A percentile compares a stretch with the other conserved stretches of the same genome.
Evolutionary conservation across 2,113 vertebrate genomes (phyloP).

Genomic region (Stegastes partitus): DNA sequence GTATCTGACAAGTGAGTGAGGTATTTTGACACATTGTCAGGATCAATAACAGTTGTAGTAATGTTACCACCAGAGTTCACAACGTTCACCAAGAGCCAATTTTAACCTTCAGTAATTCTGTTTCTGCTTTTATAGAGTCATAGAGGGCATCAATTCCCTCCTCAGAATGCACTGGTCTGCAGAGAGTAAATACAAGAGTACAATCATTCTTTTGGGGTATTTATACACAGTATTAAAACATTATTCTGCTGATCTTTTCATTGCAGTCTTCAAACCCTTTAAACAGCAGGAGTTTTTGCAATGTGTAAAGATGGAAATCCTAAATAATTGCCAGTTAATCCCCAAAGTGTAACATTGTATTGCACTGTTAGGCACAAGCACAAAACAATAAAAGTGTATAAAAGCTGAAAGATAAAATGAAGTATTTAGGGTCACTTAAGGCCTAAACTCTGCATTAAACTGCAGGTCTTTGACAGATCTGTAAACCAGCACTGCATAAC

Average conservation of each 20-base stretch:
- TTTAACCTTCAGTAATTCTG: not conserved
- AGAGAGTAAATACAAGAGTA: constrained; percentile 4
- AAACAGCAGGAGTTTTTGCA: too few relatives aligned
- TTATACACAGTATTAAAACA: not conserved
- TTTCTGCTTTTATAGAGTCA: constrained; percentile 14
- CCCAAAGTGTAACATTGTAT: not conserved
- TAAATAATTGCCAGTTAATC: too few relatives aligned
- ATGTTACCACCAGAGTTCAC: not conserved
- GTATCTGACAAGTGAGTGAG: constrained; percentile 4
- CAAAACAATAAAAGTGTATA: constrained; percentile 2
- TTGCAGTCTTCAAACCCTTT: not conserved
- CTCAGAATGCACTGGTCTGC: constrained; percentile 12
- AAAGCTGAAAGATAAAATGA: too few relatives aligned
- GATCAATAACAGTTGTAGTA: not conserved
- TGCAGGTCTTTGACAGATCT: not conserved
- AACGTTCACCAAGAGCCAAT: not conserved
- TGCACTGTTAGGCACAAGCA: not conserved
- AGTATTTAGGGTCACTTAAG: constrained; percentile 11
- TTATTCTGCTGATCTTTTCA: not conserved
- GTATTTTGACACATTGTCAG: constrained; percentile 10
- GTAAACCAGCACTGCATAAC: not conserved
- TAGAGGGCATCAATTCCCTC: not conserved
- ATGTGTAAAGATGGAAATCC: too few relatives aligned
- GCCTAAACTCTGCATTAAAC: not conserved
- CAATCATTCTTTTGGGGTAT: not conserved